Percentiles rank a stretch among this genome's conserved stretches.
These are phyloP conservation scores for Phalera bucephala DNA, from an alignment of 2,888 invertebrate genomes.

Conservation along the genomic window DNA sequence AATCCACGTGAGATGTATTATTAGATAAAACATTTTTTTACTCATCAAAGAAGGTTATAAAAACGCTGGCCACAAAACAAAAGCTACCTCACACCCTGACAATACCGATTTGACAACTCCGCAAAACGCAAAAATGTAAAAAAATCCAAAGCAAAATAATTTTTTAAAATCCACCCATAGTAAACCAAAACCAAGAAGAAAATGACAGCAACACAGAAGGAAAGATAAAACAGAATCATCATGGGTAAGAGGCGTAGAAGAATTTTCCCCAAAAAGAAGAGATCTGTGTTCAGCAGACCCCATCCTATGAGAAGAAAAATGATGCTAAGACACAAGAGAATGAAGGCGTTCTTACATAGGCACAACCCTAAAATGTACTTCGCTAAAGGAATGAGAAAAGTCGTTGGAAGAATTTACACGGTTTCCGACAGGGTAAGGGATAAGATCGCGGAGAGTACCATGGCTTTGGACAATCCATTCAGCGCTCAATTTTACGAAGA, in stretches of 20 bases:
- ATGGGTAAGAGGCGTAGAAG: slow-evolving; percentile 56
- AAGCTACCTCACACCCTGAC: slow-evolving; percentile 13
- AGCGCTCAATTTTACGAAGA: slow-evolving; percentile 64
- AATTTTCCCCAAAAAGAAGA: slow-evolving; percentile 53
- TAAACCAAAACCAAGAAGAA: too few species aligned
- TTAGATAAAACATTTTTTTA: too few species aligned
- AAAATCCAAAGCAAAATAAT: slow-evolving; percentile 1
- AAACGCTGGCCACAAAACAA: slow-evolving; percentile 21
- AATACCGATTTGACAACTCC: slow-evolving; percentile 17
- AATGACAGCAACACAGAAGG: slow-evolving; percentile 8
- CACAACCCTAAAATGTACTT: slow-evolving; percentile 49
- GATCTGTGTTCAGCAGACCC: slow-evolving; percentile 60
- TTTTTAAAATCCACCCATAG: too few species aligned
- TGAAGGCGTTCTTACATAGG: slow-evolving; percentile 58
- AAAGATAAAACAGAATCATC: slow-evolving; percentile 8
- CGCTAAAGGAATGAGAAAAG: slow-evolving; percentile 43
- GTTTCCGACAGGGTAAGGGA: slow-evolving; percentile 62
- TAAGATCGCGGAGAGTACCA: slow-evolving; percentile 57
- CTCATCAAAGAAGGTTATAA: too few species aligned
- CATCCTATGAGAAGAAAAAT: slow-evolving; percentile 61
- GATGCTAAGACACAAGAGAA: slow-evolving; percentile 46
- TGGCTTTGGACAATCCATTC: slow-evolving; percentile 60
- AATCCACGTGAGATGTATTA: too few species aligned
- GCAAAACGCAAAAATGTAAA: slow-evolving; percentile 20
- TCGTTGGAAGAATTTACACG: slow-evolving; percentile 56